Percentiles rank a stretch among this genome's conserved stretches.
phyloP scores from a whole-genome alignment of 2,797 vertebrate genomes.

The Lagodon rhomboides region DNA sequence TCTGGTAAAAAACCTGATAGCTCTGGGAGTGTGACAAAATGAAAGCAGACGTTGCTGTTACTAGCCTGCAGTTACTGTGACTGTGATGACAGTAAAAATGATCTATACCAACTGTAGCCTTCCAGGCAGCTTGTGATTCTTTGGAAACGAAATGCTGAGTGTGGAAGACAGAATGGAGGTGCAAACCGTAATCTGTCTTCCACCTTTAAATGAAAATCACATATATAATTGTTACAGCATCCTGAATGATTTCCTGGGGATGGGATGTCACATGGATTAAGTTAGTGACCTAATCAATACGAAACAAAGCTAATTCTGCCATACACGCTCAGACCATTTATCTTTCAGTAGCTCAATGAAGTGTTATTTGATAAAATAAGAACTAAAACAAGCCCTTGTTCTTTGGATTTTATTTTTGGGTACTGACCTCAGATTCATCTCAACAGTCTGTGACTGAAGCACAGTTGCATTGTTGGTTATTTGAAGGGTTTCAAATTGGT shows the following conservation, averaged over 20 bases:
- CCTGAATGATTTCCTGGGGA: neutral
- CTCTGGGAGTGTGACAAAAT: constrained; percentile 55
- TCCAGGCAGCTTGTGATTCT: constrained; percentile 58
- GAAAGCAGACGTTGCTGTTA: constrained; percentile 50
- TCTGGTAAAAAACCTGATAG: constrained; percentile 56
- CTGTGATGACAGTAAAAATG: constrained; percentile 68
- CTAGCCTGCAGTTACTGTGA: constrained; percentile 58
- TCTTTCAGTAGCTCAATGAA: constrained; percentile 10
- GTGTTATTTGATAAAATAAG: neutral
- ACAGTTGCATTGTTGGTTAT: neutral
- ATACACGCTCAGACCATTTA: neutral
- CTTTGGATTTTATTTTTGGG: neutral
- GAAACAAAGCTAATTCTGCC: neutral
- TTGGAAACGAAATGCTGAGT: constrained; percentile 51
- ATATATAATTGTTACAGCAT: constrained; percentile 10
- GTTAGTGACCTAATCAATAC: neutral
- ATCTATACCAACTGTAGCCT: constrained; percentile 62
- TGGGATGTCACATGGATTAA: constrained; percentile 9
- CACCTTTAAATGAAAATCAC: constrained; percentile 34
- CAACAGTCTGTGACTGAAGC: neutral
- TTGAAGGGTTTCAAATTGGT: constrained; percentile 5
- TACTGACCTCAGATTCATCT: neutral
- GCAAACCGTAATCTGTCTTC: constrained; percentile 33
- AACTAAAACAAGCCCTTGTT: neutral
- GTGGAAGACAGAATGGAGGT: constrained; percentile 16